These are phyloP conservation scores for Dysmachus trigonus DNA, from an alignment of 2,888 invertebrate genomes.

Conservation along the genomic window DNA sequence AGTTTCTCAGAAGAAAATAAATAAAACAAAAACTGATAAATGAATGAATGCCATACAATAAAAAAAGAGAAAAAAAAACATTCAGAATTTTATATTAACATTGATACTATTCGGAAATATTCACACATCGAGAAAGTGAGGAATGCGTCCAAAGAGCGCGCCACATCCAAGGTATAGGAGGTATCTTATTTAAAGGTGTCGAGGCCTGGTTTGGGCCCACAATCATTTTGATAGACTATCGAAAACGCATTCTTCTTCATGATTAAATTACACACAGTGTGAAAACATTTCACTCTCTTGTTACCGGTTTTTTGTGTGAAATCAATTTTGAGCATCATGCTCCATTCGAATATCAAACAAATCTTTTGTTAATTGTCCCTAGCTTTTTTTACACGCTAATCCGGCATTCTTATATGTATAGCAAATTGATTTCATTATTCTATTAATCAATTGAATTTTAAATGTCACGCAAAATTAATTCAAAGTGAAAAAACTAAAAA, in stretches of 20 bases:
- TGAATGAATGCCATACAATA: neutral
- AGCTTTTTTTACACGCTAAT: neutral
- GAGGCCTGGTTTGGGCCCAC: neutral
- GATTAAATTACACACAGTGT: neutral
- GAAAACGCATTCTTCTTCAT: neutral
- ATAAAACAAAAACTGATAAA: neutral
- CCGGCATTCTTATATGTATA: neutral
- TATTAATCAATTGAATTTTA: neutral
- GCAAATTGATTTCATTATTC: neutral
- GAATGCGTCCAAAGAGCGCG: neutral
- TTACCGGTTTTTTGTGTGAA: neutral
- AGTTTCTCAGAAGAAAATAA: neutral
- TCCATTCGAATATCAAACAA: neutral
- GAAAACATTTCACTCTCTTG: neutral
- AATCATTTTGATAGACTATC: neutral
- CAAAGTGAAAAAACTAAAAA: neutral
- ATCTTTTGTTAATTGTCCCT: neutral
- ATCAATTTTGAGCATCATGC: neutral
- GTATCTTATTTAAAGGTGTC: neutral
- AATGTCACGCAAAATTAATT: neutral
- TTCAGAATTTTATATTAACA: constrained; percentile 20
- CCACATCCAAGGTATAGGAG: neutral
- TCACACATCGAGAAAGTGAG: constrained; percentile 8
- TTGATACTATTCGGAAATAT: neutral
- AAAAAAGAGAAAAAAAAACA: neutral